Base-by-base conservation (phyloP, 2,888 invertebrate species). In the Rotaria sp. region DNA sequence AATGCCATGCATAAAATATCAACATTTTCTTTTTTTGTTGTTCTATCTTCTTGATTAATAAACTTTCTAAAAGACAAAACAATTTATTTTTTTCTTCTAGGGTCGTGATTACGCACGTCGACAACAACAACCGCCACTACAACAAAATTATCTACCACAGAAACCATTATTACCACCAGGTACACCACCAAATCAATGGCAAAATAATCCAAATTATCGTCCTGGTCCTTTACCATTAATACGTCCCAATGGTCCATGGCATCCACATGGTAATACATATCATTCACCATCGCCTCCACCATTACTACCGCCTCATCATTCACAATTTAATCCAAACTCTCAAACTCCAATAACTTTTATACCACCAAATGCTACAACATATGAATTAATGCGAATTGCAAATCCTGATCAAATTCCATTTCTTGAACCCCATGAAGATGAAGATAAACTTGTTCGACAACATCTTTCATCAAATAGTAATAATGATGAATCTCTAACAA, bases 341-440 rank as follows among this genome's bases (percentile, higher is more conserved):
- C 67, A 67, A 67, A 67, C 67, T 67, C 67, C 67, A 67, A 67
- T 67, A 67, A 67, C 67, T 7, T 67, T 38, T 21, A 38, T 67
- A 15, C 67, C 67, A 38, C 35, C 30, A 67, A 35, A 67, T 67
- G 1, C 67, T 18, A 67, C 67, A 67, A 35, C 30, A 18, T 67
- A 67, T 21, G 67, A 67, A 67, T 35, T 67, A 30, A 67, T 67
- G 67, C 67, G 67, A 8, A 35, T 67, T 67, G 67, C 67, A 35
- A 67, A 67, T 67, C 0, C 67, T 30, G 80, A 45, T 45, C 80
- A 80, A 80, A 80, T 80, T 24, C 80, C 80, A 80, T 80, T 80
- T 80, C n/a, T 80, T 24, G 80, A 80, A 45, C 80, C n/a, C 11
- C 80, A 13, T 45, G 80, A 80, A 80, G 80, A 80, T 45, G 67